Percentiles rank a stretch among this genome's conserved stretches.
These are phyloP conservation scores for Druon quercuslanigerum DNA, from an alignment of 1,140 invertebrate genomes.

Conservation along the genomic window DNA sequence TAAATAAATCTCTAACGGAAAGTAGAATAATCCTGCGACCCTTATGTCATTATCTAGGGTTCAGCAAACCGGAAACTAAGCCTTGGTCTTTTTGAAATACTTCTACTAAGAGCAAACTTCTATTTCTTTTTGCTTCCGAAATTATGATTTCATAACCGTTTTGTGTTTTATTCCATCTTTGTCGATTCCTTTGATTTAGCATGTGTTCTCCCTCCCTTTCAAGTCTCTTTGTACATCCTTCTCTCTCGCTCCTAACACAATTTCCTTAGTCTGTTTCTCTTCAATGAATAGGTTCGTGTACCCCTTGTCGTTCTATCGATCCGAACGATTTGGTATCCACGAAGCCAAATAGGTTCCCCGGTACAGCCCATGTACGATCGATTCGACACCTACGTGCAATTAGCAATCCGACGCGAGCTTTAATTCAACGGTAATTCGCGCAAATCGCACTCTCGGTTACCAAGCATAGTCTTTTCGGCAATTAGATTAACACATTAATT, in stretches of 20 bases:
- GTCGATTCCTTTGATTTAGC: slow-evolving; percentile 27
- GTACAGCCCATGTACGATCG: slow-evolving; percentile 59
- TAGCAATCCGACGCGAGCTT: slow-evolving; percentile 60
- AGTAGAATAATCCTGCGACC: too few species aligned
- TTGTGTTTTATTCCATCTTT: slow-evolving; percentile 33
- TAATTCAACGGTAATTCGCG: slow-evolving; percentile 59
- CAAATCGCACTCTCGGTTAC: slow-evolving; percentile 56
- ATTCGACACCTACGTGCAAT: slow-evolving; percentile 64
- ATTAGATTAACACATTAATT: slow-evolving; percentile 10
- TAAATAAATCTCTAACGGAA: background rate
- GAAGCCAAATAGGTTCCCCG: slow-evolving; percentile 60
- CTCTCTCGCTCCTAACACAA: slow-evolving; percentile 11
- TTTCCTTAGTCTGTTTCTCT: slow-evolving; percentile 25
- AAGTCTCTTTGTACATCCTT: background rate
- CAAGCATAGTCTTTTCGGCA: slow-evolving; percentile 14
- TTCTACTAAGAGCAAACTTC: too few species aligned
- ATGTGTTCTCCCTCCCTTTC: slow-evolving; percentile 23
- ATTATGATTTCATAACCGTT: background rate
- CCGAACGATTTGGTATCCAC: slow-evolving; percentile 60
- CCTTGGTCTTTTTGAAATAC: too few species aligned
- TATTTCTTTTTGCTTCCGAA: too few species aligned
- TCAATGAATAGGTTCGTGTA: slow-evolving; percentile 46
- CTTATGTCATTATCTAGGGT: too few species aligned
- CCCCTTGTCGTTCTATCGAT: slow-evolving; percentile 59
- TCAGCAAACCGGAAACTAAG: too few species aligned